Base-by-base conservation (phyloP, 1,140 invertebrate species). In the Liolophura sinensis region DNA sequence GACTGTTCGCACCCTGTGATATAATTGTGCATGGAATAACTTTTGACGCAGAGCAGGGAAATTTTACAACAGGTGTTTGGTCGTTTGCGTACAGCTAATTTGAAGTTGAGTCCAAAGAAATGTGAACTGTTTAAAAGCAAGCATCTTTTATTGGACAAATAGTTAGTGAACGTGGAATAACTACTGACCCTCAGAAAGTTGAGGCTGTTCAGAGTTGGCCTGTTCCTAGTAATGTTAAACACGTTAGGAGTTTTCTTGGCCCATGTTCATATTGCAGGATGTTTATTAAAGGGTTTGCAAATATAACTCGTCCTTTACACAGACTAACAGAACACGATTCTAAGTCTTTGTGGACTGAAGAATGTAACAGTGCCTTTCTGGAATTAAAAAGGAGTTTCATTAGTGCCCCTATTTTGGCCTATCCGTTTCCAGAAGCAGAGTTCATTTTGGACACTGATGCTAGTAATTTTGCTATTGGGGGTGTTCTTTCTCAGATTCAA, bases 361-460 rank as follows among this genome's bases (percentile, higher is more conserved):
- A 60, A 25, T 50, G 58, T 46, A 27, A 73, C 47, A 11, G 0
- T 55, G 64, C 62, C 9, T 73, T 75, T 60, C 16, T 66, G 12
- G 12, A 51, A 0, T 51, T 74, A 12, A 74, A 74, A 51, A 14
- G 22, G 16, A 51, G 20, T 5, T 58, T 74, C 6, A 71, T 52
- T 0, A 59, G 24, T 16, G 63, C 65, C 25, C 75, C 70, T 27
- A 61, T 75, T 0, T 60, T 78, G 27, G 56, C 49, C 4, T 73
- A 67, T 58, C 70, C 71, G 0, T 46, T 52, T 11, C 27, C 49
- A 0, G 54, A 60, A 12, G 46, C 31, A 15, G 47, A 47, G 0
- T 76, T 67, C 62, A 70, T 73, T 20, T 14, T 77, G 27, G 62
- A 72, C 46, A 70, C 63, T n/a, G 75, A 77, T 64, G 72, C 69